Conservation (phyloP, 2,888 invertebrate genomes). For the Cheilosia variabilis region DNA sequence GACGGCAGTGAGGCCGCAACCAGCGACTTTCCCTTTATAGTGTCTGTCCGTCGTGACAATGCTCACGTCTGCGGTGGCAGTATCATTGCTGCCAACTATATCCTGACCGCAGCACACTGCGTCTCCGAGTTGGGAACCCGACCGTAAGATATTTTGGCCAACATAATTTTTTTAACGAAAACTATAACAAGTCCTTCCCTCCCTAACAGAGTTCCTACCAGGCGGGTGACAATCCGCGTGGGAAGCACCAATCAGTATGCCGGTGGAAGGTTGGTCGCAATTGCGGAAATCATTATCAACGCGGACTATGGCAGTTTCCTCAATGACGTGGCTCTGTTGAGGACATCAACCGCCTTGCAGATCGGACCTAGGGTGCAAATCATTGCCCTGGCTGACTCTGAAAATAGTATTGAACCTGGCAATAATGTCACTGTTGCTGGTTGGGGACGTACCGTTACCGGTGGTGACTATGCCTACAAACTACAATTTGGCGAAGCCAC, state of each 20-base stretch:
- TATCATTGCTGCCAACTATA: conserved; percentile 76
- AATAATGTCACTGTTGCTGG: conserved; percentile 79
- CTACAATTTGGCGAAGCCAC: conserved; percentile 76
- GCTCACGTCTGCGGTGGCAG: conserved; percentile 80
- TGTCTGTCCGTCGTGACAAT: conserved; percentile 80
- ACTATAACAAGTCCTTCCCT: conserved; percentile 28
- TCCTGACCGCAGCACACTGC: conserved; percentile 82
- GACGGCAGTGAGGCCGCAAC: conserved; percentile 80
- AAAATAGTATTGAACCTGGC: conserved; percentile 70
- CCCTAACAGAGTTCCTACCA: conserved; percentile 26
- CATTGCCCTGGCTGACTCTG: conserved; percentile 74
- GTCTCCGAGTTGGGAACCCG: conserved; percentile 59
- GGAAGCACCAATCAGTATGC: conserved; percentile 80
- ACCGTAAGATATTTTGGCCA: conserved; percentile 76
- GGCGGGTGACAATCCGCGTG: conserved; percentile 76
- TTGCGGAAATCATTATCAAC: conserved; percentile 77
- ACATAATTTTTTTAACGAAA: background rate
- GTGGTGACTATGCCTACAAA: conserved; percentile 75
- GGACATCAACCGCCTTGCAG: conserved; percentile 77
- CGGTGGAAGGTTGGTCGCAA: conserved; percentile 78
- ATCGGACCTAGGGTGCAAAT: conserved; percentile 73
- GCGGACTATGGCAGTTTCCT: conserved; percentile 74
- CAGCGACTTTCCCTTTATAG: conserved; percentile 80
- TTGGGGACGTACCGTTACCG: conserved; percentile 78
- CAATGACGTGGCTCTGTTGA: conserved; percentile 80